phyloP scores from a whole-genome alignment of 2,888 invertebrate genomes.

The Tipula vernalis region DNA sequence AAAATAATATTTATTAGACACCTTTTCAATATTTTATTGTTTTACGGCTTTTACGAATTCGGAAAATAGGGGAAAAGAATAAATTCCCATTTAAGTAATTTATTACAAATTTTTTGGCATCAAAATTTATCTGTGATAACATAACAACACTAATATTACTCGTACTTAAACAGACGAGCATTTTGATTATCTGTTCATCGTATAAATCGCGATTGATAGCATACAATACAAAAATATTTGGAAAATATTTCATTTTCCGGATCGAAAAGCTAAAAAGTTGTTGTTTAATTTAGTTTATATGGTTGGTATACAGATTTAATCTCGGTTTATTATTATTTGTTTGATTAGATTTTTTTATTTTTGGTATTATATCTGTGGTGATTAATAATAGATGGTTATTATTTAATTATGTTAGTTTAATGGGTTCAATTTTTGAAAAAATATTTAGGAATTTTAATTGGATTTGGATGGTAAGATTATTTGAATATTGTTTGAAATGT shows the following conservation, averaged over 20 bases:
- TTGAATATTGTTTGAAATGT: background rate
- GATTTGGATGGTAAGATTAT: background rate
- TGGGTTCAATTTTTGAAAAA: background rate
- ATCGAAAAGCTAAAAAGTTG: background rate
- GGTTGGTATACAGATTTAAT: background rate
- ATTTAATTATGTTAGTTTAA: background rate
- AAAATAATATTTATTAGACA: background rate
- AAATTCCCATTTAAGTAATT: background rate
- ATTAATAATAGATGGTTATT: background rate
- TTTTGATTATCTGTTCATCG: background rate
- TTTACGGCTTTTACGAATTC: background rate
- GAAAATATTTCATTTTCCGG: background rate
- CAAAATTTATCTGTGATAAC: background rate
- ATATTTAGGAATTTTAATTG: background rate
- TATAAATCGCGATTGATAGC: background rate
- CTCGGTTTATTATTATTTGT: background rate
- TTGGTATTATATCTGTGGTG: background rate
- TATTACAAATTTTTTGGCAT: background rate
- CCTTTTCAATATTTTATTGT: background rate
- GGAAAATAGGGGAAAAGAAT: background rate
- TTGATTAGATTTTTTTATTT: background rate
- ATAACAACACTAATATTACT: background rate
- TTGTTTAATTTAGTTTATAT: background rate
- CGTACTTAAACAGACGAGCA: no score
- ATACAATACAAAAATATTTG: background rate